Conservation (phyloP, 2,888 invertebrate species). For the Chrysopilus asiliformis region DNA sequence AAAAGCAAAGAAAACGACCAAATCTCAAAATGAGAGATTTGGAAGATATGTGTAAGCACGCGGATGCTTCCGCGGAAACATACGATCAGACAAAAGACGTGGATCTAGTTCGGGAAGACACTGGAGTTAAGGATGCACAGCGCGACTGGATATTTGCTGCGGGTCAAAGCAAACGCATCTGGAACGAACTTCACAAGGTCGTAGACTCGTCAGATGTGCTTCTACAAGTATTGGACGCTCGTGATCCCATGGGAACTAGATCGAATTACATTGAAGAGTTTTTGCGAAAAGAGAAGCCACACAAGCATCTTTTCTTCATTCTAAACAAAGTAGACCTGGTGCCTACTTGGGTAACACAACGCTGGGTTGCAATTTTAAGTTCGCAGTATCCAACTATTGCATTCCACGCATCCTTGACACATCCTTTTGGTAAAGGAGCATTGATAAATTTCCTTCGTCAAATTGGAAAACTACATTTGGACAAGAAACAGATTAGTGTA, state of each 20-base stretch:
- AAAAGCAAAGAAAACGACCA: constrained; percentile 82
- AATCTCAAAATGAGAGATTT: constrained; percentile 64
- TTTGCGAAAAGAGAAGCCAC: constrained; percentile 83
- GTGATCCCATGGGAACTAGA: constrained; percentile 94
- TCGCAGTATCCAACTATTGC: constrained; percentile 94
- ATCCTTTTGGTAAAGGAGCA: constrained; percentile 96
- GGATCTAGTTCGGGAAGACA: constrained; percentile 70
- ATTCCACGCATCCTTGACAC: constrained; percentile 95
- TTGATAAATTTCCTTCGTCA: constrained; percentile 91
- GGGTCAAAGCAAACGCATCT: constrained; percentile 92
- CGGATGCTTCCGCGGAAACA: constrained; percentile 53
- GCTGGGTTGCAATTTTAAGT: constrained; percentile 92
- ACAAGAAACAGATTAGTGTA: constrained; percentile 97
- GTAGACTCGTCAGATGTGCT: constrained; percentile 97
- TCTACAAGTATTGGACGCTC: constrained; percentile 88
- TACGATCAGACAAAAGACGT: constrained; percentile 75
- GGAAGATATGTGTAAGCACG: constrained; percentile 59
- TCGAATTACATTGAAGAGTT: constrained; percentile 87
- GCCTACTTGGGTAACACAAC: constrained; percentile 95
- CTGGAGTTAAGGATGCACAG: constrained; percentile 64
- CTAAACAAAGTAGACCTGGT: constrained; percentile 94
- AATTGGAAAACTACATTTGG: constrained; percentile 86
- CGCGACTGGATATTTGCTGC: constrained; percentile 92
- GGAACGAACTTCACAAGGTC: constrained; percentile 99
- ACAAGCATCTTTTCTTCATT: constrained; percentile 94